A percentile compares a stretch with the other conserved stretches of the same genome.
Evolutionary conservation across 2,797 vertebrate species (phyloP).

Genomic region (Chromobotia macracanthus): DNA sequence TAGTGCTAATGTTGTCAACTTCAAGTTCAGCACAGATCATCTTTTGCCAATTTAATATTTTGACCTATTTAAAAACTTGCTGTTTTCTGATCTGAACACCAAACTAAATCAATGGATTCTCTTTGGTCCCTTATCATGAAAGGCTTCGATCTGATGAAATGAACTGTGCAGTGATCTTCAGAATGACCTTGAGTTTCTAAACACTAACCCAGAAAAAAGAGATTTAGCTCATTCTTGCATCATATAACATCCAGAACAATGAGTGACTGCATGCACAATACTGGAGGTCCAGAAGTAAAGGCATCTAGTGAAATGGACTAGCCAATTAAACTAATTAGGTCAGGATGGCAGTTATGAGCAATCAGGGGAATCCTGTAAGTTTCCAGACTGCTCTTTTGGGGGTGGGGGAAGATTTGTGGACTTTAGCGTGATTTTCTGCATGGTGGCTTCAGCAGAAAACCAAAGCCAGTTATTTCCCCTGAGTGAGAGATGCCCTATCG

Average conservation of each 20-base stretch:
- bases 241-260: background rate
- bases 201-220: background rate
- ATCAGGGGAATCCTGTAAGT: slow-evolving; percentile 45
- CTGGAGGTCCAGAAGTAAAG: slow-evolving; percentile 30
- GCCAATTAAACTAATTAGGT: slow-evolving; percentile 54
- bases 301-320: slow-evolving; percentile 23
- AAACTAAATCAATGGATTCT: background rate
- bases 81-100: background rate
- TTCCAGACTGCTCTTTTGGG: slow-evolving; percentile 26
- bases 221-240: background rate
- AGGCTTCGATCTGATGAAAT: background rate
- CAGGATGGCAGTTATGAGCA: slow-evolving; percentile 51
- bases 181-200: background rate
- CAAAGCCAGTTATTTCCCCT: slow-evolving; percentile 56
- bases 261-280: background rate
- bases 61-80: slow-evolving; percentile 18
- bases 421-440: slow-evolving; percentile 39
- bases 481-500: slow-evolving; percentile 45
- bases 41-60: slow-evolving; percentile 9
- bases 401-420: background rate
- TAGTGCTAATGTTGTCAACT: slow-evolving; percentile 38
- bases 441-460: slow-evolving; percentile 14
- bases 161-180: background rate
- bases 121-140: background rate
- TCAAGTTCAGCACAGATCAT: slow-evolving; percentile 15